Evolutionary conservation across 2,888 invertebrate genomes (phyloP).

Genomic region (Trachelus iudaicus): DNA sequence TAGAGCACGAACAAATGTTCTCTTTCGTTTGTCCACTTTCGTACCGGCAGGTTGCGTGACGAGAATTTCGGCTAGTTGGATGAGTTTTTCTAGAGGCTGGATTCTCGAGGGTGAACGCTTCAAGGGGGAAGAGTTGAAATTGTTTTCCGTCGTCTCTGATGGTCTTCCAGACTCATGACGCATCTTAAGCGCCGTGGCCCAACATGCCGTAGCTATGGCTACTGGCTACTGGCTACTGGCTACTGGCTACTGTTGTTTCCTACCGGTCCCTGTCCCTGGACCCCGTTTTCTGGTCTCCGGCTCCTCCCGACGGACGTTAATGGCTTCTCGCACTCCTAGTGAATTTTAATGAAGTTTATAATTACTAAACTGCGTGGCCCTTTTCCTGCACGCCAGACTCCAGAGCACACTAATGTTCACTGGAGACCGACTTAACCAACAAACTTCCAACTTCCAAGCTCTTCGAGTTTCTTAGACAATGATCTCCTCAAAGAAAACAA

Average conservation of each 20-base stretch:
- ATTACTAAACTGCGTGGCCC: slow-evolving; percentile 43
- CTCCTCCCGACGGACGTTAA: slow-evolving; percentile 39
- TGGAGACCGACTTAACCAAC: not conserved
- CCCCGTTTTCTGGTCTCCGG: not conserved
- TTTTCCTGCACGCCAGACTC: not conserved
- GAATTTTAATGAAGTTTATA: slow-evolving; percentile 63
- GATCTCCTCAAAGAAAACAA: not conserved
- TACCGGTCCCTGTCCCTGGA: not conserved
- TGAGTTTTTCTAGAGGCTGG: not conserved
- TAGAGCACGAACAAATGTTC: too few species aligned
- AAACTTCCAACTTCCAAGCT: not conserved
- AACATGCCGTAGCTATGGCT: slow-evolving; percentile 1
- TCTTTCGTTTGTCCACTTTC: too few species aligned
- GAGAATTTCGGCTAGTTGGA: too few species aligned
- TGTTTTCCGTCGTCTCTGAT: slow-evolving; percentile 4
- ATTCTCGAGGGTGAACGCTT: not conserved
- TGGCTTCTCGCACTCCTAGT: slow-evolving; percentile 48
- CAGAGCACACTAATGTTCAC: too few species aligned
- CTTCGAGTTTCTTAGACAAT: too few species aligned
- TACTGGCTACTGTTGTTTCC: not conserved
- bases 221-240: not conserved
- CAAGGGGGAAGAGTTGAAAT: slow-evolving; percentile 11
- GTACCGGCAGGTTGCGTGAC: too few species aligned
- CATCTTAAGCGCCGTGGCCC: slow-evolving; percentile 8
- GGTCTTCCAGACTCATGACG: not conserved